These are phyloP conservation scores for Thamnaconus septentrionalis DNA, from an alignment of 2,113 vertebrate species.

Conservation along the genomic window DNA sequence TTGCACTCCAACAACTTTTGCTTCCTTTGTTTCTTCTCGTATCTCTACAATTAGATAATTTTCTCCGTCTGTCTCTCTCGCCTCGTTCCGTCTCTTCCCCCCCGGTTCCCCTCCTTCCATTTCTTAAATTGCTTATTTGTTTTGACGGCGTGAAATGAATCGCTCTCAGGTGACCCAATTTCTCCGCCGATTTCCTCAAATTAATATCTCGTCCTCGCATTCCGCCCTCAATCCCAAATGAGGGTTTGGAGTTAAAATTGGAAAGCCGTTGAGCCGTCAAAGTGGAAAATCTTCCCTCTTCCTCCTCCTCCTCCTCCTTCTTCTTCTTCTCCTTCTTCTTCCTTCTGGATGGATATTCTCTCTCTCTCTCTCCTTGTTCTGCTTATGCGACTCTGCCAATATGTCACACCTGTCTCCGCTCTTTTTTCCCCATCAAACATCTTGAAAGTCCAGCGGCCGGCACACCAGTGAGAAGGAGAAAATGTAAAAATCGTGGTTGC, in stretches of 20 bases:
- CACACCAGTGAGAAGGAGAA: too few species aligned
- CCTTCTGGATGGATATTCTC: constrained; percentile 18
- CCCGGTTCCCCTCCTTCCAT: constrained; percentile 19
- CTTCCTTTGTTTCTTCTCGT: neutral
- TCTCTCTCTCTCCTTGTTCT: constrained; percentile 18
- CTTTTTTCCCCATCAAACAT: neutral
- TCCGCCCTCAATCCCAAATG: constrained; percentile 62
- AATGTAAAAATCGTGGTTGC: too few species aligned
- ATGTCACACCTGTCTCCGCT: constrained; percentile 44
- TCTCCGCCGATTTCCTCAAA: constrained; percentile 62
- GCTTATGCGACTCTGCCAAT: constrained; percentile 18
- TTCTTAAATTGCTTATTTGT: constrained; percentile 58
- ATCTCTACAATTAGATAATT: neutral
- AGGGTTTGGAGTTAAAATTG: constrained; percentile 55
- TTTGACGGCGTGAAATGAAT: constrained; percentile 55
- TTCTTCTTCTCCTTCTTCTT: neutral
- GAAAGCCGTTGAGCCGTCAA: constrained; percentile 54
- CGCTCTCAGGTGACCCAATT: constrained; percentile 64
- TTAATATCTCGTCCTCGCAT: constrained; percentile 50
- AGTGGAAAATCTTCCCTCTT: constrained; percentile 15
- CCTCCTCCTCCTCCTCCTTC: neutral
- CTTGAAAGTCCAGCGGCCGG: too few species aligned
- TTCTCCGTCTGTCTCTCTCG: neutral
- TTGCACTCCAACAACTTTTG: neutral
- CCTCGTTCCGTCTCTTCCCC: constrained; percentile 2